These are phyloP conservation scores for Crax fasciolata DNA, from an alignment of 2,797 vertebrate genomes.

Conservation along the genomic window DNA sequence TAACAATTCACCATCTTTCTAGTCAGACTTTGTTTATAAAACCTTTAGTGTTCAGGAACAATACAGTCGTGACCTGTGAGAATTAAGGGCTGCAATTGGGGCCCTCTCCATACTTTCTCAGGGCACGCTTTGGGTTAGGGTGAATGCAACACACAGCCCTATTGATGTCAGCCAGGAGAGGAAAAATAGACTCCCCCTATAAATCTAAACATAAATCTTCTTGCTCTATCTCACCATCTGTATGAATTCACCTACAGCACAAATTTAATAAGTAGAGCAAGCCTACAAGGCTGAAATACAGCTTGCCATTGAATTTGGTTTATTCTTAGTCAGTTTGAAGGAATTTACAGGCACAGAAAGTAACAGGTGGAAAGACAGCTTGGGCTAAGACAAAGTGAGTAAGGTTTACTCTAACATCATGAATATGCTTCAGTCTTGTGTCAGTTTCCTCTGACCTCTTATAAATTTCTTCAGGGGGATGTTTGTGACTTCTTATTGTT, in stretches of 20 bases:
- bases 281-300: not conserved
- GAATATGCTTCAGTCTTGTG: not conserved
- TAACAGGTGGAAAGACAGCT: slow-evolving; percentile 37
- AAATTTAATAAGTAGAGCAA: slow-evolving; percentile 39
- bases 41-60: slow-evolving; percentile 65
- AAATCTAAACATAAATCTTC: slow-evolving; percentile 58
- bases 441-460: not conserved
- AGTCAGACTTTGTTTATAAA: slow-evolving; percentile 64
- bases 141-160: slow-evolving; percentile 54
- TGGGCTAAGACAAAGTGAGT: slow-evolving; percentile 7
- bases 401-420: not conserved
- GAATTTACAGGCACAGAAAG: not conserved
- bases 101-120: slow-evolving; percentile 56
- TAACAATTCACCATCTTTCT: slow-evolving; percentile 59
- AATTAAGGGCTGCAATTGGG: slow-evolving; percentile 38
- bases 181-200: slow-evolving; percentile 43
- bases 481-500: not conserved
- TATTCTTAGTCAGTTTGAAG: not conserved
- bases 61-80: slow-evolving; percentile 45
- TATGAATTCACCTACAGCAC: slow-evolving; percentile 35
- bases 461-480: not conserved
- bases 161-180: slow-evolving; percentile 55
- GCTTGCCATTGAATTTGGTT: not conserved
- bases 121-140: slow-evolving; percentile 44
- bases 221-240: slow-evolving; percentile 35